These are phyloP conservation scores for Zaprionus nigranus DNA, from an alignment of 1,140 invertebrate species.

Conservation along the genomic window DNA sequence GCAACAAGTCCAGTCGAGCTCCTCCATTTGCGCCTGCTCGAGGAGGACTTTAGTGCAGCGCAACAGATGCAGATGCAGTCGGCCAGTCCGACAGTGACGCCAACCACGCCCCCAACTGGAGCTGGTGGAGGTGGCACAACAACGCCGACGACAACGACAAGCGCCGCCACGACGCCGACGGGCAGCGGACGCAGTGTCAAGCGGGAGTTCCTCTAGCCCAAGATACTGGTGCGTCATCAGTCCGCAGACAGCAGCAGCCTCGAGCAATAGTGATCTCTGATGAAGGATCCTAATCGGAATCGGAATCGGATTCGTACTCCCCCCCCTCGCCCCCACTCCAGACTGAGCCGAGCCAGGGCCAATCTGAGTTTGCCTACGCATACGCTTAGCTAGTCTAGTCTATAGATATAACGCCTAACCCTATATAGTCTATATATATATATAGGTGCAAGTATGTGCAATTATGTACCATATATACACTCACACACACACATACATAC, in stretches of 20 bases:
- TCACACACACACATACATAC: neutral
- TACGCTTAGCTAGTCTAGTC: conserved; percentile 71
- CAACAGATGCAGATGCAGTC: conserved; percentile 22
- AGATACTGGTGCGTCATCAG: conserved; percentile 73
- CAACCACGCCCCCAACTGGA: conserved; percentile 32
- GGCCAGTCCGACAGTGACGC: conserved; percentile 31
- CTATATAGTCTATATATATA: conserved; percentile 5
- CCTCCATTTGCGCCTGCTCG: conserved; percentile 77
- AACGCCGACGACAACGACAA: conserved; percentile 44
- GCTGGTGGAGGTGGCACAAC: conserved; percentile 25
- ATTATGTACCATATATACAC: neutral
- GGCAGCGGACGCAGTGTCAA: conserved; percentile 64
- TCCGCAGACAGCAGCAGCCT: conserved; percentile 67
- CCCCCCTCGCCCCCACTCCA: neutral
- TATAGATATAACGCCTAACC: conserved; percentile 42
- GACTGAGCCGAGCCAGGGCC: conserved; percentile 23
- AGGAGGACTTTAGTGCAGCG: conserved; percentile 72
- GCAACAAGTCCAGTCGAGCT: conserved; percentile 34
- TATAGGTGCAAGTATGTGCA: conserved; percentile 2
- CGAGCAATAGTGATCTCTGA: conserved; percentile 54
- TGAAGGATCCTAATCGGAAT: conserved; percentile 13
- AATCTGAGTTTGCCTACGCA: conserved; percentile 50
- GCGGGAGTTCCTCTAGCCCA: conserved; percentile 84
- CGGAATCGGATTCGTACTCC: neutral
- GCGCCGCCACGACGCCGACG: conserved; percentile 57